phyloP scores from a whole-genome alignment of 2,888 invertebrate genomes.

The Danaus chrysippus region DNA sequence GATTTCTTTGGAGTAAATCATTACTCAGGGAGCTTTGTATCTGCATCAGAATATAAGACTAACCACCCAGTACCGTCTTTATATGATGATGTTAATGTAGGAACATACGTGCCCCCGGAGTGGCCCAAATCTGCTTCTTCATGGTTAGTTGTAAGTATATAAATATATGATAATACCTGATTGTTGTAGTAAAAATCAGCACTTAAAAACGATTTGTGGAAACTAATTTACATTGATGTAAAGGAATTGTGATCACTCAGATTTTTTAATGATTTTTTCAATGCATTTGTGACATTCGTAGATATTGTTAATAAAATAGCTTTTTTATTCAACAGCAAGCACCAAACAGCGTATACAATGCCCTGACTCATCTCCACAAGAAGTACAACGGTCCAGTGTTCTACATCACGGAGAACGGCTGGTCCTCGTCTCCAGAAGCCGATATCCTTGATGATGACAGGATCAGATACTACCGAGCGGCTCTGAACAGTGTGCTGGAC shows the following conservation, averaged over 20 bases:
- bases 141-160: constrained; percentile 49
- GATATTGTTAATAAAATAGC: not conserved
- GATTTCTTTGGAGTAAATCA: constrained; percentile 81
- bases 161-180: no score
- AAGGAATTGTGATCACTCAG: no score
- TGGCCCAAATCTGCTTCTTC: constrained; percentile 47
- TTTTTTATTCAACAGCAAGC: constrained; percentile 52
- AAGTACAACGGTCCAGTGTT: constrained; percentile 74
- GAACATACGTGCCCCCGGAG: constrained; percentile 36
- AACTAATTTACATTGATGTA: no score
- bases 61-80: constrained; percentile 41
- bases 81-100: constrained; percentile 44
- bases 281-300: not conserved
- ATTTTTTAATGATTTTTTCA: no score
- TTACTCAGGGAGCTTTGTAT: constrained; percentile 72
- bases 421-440: no score
- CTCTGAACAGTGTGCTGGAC: constrained; percentile 62
- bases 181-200: no score
- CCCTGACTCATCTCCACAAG: constrained; percentile 68
- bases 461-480: constrained; percentile 61
- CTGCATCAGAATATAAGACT: constrained; percentile 40
- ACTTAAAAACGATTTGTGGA: no score
- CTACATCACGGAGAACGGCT: constrained; percentile 30
- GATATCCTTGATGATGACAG: constrained; percentile 63
- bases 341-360: constrained; percentile 79